Evolutionary conservation across 1,140 invertebrate species (phyloP), one percentile per base, ranked within the genome.

Genomic region (Zaprionus taronus): DNA sequence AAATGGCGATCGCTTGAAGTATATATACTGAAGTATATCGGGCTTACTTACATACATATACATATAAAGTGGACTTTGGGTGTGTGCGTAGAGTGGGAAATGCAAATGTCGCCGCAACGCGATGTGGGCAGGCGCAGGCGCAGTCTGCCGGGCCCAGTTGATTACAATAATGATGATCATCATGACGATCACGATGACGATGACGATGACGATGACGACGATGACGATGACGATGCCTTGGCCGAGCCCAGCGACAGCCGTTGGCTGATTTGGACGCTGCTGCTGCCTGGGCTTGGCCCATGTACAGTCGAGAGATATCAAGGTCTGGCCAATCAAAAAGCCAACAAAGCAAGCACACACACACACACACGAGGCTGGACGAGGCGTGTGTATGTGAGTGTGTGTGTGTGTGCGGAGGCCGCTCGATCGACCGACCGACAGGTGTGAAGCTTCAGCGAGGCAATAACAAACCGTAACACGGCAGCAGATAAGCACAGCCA

Each of bases 271-370:
- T 66, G 17, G 24, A 55, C 53, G 49, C 22, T 57, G 38, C 57
- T 61, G 53, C 68, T 67, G 41, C 44, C 58, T 64, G 74, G 78
- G 70, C 77, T 72, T 72, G 73, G 77, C 76, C 66, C 77, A 80
- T 77, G 65, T 73, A 72, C 67, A 47, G 61, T 64, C 28, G 44
- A 44, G 73, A 55, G 73, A 55, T 89, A 89, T 89, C 85, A 89
- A 89, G 85, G 84, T 89, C 84, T 89, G 84, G 85, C 84, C 84
- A 89, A 89, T 89, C 84, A 89, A 89, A 87, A 89, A 84, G 84
- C 77, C 81, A 80, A 73, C 51, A 72, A 55, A 64, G 57, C 71
- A 67, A 60, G 68, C 80, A 69, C 74, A 67, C 70, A 79, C 74
- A 78, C 68, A 60, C 65, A 56, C 47, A 20, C 20, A 38, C 24